Conservation (phyloP, 2,113 vertebrate species). For the Elanus axillaris region DNA sequence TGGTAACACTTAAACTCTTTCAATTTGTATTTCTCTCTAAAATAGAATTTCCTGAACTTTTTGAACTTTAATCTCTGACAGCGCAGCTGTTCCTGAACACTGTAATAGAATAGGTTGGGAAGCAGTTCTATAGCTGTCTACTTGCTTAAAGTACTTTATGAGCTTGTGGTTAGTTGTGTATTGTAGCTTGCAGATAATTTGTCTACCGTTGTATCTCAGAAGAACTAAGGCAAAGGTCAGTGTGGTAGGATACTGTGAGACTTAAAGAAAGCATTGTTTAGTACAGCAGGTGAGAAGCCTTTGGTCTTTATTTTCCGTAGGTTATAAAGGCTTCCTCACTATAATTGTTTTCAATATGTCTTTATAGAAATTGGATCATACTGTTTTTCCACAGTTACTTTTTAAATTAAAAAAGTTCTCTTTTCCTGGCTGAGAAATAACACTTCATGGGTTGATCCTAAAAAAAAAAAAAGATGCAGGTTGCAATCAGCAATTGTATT, state of each 20-base stretch:
- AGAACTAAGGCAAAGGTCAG: background rate
- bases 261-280: background rate
- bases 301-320: background rate
- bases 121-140: background rate
- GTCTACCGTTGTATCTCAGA: background rate
- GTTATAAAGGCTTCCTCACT: background rate
- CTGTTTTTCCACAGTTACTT: background rate
- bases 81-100: background rate
- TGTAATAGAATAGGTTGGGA: background rate
- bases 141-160: background rate
- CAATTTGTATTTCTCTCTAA: background rate
- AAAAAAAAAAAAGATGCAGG: background rate
- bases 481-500: background rate
- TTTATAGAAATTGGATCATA: background rate
- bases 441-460: background rate
- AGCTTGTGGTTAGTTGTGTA: background rate
- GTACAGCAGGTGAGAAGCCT: background rate
- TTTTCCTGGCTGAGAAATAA: background rate
- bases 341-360: background rate
- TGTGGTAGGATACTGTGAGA: background rate
- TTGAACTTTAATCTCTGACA: background rate
- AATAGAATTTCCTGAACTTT: background rate
- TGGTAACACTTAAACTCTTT: slow-evolving; percentile 54
- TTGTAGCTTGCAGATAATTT: background rate
- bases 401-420: background rate